These are phyloP conservation scores for Leptodactylus fuscus DNA, from an alignment of 2,113 vertebrate genomes.

Conservation along the genomic window DNA sequence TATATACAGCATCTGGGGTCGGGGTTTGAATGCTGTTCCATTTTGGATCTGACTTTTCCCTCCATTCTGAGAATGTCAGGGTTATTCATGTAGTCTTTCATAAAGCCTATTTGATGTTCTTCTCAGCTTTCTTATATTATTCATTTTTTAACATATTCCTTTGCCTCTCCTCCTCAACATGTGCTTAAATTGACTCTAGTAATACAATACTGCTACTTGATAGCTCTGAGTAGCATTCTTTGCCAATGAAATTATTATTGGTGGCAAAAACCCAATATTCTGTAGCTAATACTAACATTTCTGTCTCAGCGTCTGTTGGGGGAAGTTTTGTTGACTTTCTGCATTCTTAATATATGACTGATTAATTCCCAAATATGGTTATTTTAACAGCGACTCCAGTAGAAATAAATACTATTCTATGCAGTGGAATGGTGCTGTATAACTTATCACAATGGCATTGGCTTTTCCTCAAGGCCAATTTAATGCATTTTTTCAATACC, in stretches of 20 bases:
- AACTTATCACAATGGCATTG: no score
- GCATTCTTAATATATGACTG: not conserved
- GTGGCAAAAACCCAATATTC: slow-evolving; percentile 28
- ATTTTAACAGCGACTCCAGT: not conserved
- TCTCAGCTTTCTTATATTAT: not conserved
- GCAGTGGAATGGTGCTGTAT: not conserved
- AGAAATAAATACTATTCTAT: not conserved
- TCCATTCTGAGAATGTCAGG: not conserved
- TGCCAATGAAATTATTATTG: slow-evolving; percentile 19
- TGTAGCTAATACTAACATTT: slow-evolving; percentile 4
- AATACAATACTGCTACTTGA: not conserved
- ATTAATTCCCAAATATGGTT: slow-evolving; percentile 17
- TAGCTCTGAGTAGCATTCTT: not conserved
- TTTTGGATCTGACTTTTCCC: no score
- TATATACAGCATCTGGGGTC: no score
- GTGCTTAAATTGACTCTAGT: not conserved
- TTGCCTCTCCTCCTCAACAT: not conserved
- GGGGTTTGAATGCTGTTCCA: not conserved
- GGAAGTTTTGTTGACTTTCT: not conserved
- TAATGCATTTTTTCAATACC: no score
- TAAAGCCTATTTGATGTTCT: not conserved
- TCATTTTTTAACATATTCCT: not conserved
- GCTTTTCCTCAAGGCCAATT: no score
- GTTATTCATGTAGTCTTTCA: not conserved
- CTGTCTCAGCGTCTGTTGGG: not conserved